phyloP scores from a whole-genome alignment of 1,140 invertebrate species.

The Oryctes rhinoceros region DNA sequence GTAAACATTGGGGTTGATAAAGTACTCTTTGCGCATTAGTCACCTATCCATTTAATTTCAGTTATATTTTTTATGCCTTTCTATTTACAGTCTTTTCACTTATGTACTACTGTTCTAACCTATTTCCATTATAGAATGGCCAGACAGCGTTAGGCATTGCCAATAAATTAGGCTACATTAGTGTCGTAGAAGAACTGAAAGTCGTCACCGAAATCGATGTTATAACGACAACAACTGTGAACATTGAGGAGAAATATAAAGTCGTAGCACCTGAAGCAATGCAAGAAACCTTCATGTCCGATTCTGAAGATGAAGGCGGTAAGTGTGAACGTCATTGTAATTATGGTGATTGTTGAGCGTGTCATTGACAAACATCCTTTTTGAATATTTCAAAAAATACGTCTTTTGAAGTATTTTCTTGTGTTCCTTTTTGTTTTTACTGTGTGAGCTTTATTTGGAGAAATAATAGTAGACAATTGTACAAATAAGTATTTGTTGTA shows the following conservation, averaged over 20 bases:
- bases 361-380: background rate
- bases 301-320: constrained; percentile 99
- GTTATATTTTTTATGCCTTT: background rate
- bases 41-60: background rate
- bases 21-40: constrained; percentile 3
- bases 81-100: constrained; percentile 24
- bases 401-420: constrained; percentile 14
- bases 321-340: constrained; percentile 57
- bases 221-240: constrained; percentile 76
- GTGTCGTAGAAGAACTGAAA: constrained; percentile 95
- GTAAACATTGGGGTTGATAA: constrained; percentile 39
- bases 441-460: background rate
- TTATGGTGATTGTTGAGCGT: background rate
- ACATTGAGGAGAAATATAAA: constrained; percentile 92
- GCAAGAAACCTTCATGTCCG: constrained; percentile 98
- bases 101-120: background rate
- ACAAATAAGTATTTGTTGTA: constrained; percentile 26
- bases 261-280: constrained; percentile 97
- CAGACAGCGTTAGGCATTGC: constrained; percentile 97
- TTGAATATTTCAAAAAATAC: background rate
- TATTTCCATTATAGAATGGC: constrained; percentile 77
- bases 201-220: constrained; percentile 93
- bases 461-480: background rate
- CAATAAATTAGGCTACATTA: constrained; percentile 95
- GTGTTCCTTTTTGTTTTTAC: background rate